Base-by-base conservation (phyloP, 2,113 vertebrate species). In the Ammodramus savannarum region DNA sequence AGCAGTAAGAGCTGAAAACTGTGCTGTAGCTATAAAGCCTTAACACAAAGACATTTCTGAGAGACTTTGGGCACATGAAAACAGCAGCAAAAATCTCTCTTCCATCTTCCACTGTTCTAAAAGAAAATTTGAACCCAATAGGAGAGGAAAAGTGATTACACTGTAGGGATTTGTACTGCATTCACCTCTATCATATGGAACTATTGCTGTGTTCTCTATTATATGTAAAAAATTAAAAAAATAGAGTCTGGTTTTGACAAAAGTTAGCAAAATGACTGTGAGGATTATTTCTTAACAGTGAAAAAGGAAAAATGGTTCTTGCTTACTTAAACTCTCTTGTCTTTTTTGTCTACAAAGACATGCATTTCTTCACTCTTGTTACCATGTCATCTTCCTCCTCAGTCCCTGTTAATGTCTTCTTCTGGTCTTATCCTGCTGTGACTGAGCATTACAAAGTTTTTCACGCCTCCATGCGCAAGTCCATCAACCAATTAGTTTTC, bases 361-460 rank as follows among this genome's bases (percentile, higher is more conserved):
- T 92, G 95, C 97, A 96, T 98, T 98, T 96, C 95, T 97, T 97
- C 96, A 96, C 83, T 97, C 96, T 77, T 96, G 94, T 96, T 92
- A 77, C 94, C 92, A 89, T 95, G 76, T 95, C 77, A 96, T 97
- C 96, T 90, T 96, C 95, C 87, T 96, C 90, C 85, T 95, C 95
- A 97, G 97, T 97, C 97, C 96, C 98, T 97, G 96, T 93, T 97
- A 98, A 98, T 98, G 98, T 97, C 98, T 97, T 97, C 97, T 97
- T 92, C 97, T 98, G 97, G 97, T 94, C 97, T 96, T 97, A 96
- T 97, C 97, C 97, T 95, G 97, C 98, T 98, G 98, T 98, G 98
- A 98, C 98, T 98, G 98, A 98, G 98, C 98, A 98, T 98, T 98
- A 98, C 96, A 97, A 98, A 97, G 97, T 98, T 98, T 98, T 98